These are phyloP conservation scores for Ophiodon elongatus DNA, from an alignment of 2,113 vertebrate genomes.

Conservation along the genomic window DNA sequence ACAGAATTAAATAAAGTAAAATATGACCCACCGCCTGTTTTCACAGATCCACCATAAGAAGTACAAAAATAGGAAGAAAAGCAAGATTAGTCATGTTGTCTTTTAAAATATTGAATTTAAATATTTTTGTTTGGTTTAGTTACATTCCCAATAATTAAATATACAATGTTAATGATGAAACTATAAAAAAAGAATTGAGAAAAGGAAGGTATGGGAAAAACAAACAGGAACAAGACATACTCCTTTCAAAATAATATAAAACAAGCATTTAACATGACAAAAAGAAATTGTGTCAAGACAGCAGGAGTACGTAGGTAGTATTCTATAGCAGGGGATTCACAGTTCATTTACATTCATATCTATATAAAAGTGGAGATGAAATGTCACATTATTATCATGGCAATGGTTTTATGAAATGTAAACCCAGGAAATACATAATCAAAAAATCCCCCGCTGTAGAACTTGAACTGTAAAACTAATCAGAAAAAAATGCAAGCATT, in stretches of 20 bases:
- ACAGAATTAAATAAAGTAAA: background rate
- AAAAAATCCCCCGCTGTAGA: conserved; percentile 32
- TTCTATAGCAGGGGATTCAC: conserved; percentile 29
- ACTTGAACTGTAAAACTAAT: background rate
- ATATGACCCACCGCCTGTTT: conserved; percentile 66
- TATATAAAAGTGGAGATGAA: background rate
- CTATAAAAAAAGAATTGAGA: background rate
- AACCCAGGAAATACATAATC: background rate
- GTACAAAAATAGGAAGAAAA: background rate
- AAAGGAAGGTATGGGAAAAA: background rate
- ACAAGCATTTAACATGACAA: background rate
- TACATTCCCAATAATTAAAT: background rate
- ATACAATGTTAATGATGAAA: conserved; percentile 1
- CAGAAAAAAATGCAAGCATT: background rate
- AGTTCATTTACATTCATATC: background rate
- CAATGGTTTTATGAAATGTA: background rate
- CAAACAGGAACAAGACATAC: background rate
- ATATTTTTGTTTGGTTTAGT: background rate
- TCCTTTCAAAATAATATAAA: background rate
- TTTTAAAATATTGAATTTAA: background rate
- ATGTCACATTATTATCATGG: conserved; percentile 1
- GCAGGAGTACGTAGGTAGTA: background rate
- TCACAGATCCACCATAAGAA: conserved; percentile 1
- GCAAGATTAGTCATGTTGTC: conserved; percentile 24
- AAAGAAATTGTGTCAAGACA: background rate